Evolutionary conservation across 2,797 vertebrate genomes (phyloP).

Genomic region (Phaenicophaeus curvirostris): DNA sequence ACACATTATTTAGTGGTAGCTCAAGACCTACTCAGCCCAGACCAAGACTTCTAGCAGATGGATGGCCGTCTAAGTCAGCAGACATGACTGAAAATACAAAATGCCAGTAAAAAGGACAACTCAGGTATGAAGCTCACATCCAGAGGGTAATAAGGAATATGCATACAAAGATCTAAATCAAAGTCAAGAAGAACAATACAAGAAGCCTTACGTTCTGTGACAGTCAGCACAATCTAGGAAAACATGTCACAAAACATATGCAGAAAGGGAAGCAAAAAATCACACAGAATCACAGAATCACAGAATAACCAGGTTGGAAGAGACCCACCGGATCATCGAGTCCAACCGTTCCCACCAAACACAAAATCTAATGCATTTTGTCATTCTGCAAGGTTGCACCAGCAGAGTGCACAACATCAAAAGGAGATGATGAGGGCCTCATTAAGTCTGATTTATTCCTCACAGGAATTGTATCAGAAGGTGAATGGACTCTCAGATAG

Average conservation of each 20-base stretch:
- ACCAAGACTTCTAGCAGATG: background rate
- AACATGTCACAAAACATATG: background rate
- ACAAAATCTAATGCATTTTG: background rate
- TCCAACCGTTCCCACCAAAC: too few relatives aligned
- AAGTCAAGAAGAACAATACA: background rate
- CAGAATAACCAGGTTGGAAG: too few relatives aligned
- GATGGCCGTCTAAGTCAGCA: background rate
- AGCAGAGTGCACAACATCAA: background rate
- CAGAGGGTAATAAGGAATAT: background rate
- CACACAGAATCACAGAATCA: too few relatives aligned
- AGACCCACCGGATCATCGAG: too few relatives aligned
- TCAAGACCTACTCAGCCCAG: background rate
- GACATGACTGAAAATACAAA: background rate
- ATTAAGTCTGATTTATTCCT: slow-evolving; percentile 34
- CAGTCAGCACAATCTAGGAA: background rate
- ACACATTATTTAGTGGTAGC: background rate
- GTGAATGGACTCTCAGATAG: slow-evolving; percentile 9
- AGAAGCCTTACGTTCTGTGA: background rate
- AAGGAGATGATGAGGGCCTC: background rate
- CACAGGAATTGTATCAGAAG: background rate
- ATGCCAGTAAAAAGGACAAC: background rate
- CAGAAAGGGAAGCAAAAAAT: background rate
- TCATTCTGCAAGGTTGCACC: background rate
- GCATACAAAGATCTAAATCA: background rate
- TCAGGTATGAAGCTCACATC: background rate